phyloP scores from a whole-genome alignment of 2,888 invertebrate species.

The Gortyna flavago region DNA sequence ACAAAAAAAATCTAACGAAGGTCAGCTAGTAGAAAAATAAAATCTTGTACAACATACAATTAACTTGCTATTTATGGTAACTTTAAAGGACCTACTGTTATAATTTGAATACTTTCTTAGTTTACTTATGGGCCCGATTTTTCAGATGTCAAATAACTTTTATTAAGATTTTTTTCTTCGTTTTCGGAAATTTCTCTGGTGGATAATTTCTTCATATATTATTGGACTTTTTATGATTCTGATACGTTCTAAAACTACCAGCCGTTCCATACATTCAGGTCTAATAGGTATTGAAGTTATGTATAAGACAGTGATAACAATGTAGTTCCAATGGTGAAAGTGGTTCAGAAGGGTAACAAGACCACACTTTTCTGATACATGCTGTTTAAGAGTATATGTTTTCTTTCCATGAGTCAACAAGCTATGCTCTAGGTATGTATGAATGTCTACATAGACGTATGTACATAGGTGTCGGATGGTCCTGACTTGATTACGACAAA shows the following conservation, averaged over 20 bases:
- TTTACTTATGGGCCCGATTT: not conserved
- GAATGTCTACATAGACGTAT: conserved; percentile 34
- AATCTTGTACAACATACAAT: too few species aligned
- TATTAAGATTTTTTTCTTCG: not conserved
- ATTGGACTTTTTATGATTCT: not conserved
- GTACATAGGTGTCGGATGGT: conserved; percentile 63
- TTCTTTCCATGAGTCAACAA: not conserved
- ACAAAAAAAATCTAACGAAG: too few species aligned
- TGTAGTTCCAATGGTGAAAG: not conserved
- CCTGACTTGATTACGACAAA: conserved; percentile 70
- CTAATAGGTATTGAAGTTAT: not conserved
- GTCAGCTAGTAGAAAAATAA: too few species aligned
- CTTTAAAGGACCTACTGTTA: not conserved
- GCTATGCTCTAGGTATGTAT: not conserved
- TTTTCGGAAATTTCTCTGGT: too few species aligned
- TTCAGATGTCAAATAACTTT: too few species aligned
- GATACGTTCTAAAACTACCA: not conserved
- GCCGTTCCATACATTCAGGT: not conserved
- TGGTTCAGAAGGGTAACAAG: not conserved
- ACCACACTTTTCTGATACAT: not conserved
- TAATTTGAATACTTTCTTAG: not conserved
- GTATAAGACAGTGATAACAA: not conserved
- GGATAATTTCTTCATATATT: not conserved
- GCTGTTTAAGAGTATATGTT: not conserved
- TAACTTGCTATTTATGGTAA: not conserved